Evolutionary conservation across 1,140 invertebrate species (phyloP).

Genomic region (Whitmania pigra): DNA sequence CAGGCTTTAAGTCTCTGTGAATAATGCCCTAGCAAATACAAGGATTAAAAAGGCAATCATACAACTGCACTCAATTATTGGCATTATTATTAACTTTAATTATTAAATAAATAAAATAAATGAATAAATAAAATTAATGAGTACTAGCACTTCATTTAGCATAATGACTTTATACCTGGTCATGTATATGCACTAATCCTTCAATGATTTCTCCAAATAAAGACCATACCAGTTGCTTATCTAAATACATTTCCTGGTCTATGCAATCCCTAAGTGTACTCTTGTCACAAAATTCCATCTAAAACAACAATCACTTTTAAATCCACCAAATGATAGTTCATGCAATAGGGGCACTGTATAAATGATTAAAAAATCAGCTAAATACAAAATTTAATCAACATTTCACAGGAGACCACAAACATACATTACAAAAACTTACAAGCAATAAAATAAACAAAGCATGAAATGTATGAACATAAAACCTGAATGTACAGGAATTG

Average conservation of each 20-base stretch:
- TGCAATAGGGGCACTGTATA: neutral
- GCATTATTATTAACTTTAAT: too few species aligned
- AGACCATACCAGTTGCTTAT: constrained; percentile 70
- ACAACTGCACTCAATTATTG: neutral
- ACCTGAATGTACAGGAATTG: constrained; percentile 25
- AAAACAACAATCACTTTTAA: neutral
- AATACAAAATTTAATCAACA: neutral
- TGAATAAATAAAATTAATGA: too few species aligned
- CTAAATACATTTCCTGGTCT: constrained; percentile 56
- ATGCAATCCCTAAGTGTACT: constrained; percentile 61
- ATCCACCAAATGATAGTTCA: neutral
- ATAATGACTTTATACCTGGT: constrained; percentile 29
- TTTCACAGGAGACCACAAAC: too few species aligned
- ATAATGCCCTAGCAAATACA: constrained; percentile 62
- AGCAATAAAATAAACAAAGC: neutral
- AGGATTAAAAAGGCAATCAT: neutral
- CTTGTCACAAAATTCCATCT: constrained; percentile 54
- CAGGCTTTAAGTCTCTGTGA: constrained; percentile 78
- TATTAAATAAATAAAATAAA: too few species aligned
- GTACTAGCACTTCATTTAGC: too few species aligned
- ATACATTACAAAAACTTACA: too few species aligned
- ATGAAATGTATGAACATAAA: neutral
- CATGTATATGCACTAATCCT: constrained; percentile 76
- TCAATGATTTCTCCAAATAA: constrained; percentile 84
- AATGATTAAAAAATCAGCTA: neutral